phyloP scores from a whole-genome alignment of 2,797 vertebrate genomes.

The Sebastes glaucus region DNA sequence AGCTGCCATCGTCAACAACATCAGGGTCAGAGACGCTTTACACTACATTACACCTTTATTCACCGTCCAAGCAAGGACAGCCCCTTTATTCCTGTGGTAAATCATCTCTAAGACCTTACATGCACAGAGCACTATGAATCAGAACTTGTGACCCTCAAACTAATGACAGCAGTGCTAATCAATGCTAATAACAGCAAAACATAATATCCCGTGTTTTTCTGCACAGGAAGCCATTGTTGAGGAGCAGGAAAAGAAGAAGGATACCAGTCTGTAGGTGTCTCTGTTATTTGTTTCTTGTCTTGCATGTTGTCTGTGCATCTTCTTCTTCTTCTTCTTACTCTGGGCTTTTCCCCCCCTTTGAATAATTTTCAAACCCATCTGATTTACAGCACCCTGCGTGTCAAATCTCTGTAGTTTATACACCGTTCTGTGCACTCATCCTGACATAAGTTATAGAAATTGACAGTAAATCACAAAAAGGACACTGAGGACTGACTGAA shows the following conservation, averaged over 20 bases:
- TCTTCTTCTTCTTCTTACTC: not conserved
- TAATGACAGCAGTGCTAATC: not conserved
- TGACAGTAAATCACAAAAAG: not conserved
- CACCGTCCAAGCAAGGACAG: not conserved
- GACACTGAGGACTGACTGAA: not conserved
- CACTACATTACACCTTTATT: not conserved
- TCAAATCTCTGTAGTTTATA: not conserved
- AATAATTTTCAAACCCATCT: conserved; percentile 1
- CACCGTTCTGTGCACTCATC: not conserved
- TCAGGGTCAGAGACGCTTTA: conserved; percentile 84
- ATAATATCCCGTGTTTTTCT: not conserved
- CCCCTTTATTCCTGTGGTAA: not conserved
- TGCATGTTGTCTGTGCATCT: not conserved
- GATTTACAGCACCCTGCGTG: conserved; percentile 38
- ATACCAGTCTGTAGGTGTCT: conserved; percentile 92
- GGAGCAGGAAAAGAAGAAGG: conserved; percentile 97
- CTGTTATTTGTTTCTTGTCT: not conserved
- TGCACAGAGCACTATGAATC: not conserved
- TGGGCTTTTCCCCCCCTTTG: not conserved
- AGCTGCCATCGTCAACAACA: conserved; percentile 96
- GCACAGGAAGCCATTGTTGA: conserved; percentile 95
- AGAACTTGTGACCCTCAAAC: not conserved
- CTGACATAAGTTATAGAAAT: not conserved
- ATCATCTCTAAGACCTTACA: not conserved
- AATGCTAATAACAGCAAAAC: not conserved